Conservation (phyloP, 2,888 invertebrate genomes). For the Himalopsyche anomala region DNA sequence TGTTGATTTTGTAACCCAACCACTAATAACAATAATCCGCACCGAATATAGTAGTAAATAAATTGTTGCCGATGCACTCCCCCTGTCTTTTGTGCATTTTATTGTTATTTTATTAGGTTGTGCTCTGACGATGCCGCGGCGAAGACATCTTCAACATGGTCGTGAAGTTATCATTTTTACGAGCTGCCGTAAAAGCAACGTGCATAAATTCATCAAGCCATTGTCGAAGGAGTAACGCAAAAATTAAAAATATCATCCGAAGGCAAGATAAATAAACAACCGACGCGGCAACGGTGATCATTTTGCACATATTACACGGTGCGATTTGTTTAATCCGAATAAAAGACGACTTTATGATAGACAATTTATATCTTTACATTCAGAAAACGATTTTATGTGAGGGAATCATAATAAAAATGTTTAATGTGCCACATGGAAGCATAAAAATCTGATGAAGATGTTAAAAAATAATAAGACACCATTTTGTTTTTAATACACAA, state of each 20-base stretch:
- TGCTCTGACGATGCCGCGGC: background rate
- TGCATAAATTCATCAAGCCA: constrained; percentile 6
- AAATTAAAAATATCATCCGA: background rate
- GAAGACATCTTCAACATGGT: background rate
- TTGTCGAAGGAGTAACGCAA: background rate
- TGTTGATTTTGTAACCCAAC: too few relatives aligned
- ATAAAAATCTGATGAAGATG: too few relatives aligned
- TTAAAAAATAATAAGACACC: too few relatives aligned
- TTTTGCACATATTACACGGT: background rate
- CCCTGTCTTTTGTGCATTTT: background rate
- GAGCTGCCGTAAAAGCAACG: background rate
- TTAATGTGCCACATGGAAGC: too few relatives aligned
- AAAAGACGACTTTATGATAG: too few relatives aligned
- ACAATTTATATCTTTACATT: too few relatives aligned
- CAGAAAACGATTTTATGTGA: too few relatives aligned
- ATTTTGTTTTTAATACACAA: too few relatives aligned
- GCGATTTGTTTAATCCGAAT: background rate
- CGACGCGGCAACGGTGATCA: background rate
- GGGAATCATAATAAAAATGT: too few relatives aligned
- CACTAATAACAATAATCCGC: too few relatives aligned
- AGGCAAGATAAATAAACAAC: background rate
- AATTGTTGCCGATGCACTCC: too few relatives aligned
- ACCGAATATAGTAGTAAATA: too few relatives aligned
- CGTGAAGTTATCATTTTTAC: constrained; percentile 11
- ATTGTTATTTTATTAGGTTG: constrained; percentile 1